These are phyloP conservation scores for Anisognathus igniventris DNA, from an alignment of 2,797 vertebrate species.

Conservation along the genomic window DNA sequence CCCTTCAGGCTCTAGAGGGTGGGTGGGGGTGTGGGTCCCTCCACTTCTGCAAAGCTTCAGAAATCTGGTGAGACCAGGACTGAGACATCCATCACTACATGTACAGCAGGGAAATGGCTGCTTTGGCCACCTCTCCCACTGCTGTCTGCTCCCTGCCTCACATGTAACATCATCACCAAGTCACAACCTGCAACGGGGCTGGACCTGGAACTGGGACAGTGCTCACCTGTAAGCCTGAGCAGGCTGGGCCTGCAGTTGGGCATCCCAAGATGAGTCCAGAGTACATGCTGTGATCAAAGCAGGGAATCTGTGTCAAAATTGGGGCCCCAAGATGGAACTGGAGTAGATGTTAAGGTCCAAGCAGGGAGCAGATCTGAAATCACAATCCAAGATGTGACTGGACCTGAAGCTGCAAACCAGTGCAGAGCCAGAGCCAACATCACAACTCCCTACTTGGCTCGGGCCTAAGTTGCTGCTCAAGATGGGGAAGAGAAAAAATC, in stretches of 20 bases:
- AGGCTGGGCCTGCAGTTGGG: accelerated
- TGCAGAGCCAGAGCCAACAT: background rate
- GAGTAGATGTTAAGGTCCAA: background rate
- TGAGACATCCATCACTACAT: accelerated
- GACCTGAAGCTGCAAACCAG: background rate
- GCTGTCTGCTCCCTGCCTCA: background rate
- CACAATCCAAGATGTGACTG: background rate
- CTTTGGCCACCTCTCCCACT: background rate
- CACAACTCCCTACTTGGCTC: background rate
- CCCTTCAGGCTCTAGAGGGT: background rate
- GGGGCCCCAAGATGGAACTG: background rate
- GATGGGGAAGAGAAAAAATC: background rate
- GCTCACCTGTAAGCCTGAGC: background rate
- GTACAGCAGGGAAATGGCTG: background rate
- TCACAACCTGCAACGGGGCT: background rate
- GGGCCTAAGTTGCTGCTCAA: background rate
- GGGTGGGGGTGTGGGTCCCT: accelerated
- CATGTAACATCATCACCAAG: accelerated
- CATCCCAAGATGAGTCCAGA: background rate
- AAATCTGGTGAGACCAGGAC: background rate
- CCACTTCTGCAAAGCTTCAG: background rate
- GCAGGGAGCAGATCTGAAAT: background rate
- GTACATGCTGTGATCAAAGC: background rate
- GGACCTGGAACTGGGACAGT: background rate
- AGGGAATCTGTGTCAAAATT: background rate